These are phyloP conservation scores for Atta cephalotes DNA, from an alignment of 1,140 invertebrate species.

Conservation along the genomic window DNA sequence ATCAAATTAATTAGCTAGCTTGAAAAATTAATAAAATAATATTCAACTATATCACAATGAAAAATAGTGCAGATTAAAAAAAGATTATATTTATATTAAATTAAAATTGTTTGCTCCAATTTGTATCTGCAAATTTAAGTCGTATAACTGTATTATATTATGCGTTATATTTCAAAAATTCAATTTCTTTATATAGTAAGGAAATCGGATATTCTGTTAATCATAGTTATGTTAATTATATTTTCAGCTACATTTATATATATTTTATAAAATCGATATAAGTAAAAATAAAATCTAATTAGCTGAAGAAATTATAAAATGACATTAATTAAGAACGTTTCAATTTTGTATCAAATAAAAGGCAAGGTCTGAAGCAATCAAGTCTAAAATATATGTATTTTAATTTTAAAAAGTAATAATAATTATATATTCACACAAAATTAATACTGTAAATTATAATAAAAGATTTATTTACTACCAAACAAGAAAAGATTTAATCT, in stretches of 20 bases:
- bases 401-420: not conserved
- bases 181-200: not conserved
- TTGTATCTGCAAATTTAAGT: not conserved
- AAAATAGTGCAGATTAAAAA: not conserved
- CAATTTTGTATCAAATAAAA: not conserved
- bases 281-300: not conserved
- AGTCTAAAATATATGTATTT: not conserved
- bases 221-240: not conserved
- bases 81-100: not conserved
- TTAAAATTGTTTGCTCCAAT: not conserved
- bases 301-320: conserved; percentile 5
- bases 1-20: not conserved
- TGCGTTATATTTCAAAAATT: not conserved
- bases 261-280: not conserved
- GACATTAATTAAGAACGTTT: not conserved
- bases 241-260: not conserved
- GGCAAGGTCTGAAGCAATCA: not conserved
- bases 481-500: not conserved
- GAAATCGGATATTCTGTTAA: not conserved
- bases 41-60: not conserved
- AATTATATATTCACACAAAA: not conserved
- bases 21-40: not conserved
- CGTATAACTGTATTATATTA: not conserved
- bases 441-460: not conserved
- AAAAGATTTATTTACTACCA: not conserved